Conservation (phyloP, 2,113 vertebrate genomes). For the Falcunculus frontatus region DNA sequence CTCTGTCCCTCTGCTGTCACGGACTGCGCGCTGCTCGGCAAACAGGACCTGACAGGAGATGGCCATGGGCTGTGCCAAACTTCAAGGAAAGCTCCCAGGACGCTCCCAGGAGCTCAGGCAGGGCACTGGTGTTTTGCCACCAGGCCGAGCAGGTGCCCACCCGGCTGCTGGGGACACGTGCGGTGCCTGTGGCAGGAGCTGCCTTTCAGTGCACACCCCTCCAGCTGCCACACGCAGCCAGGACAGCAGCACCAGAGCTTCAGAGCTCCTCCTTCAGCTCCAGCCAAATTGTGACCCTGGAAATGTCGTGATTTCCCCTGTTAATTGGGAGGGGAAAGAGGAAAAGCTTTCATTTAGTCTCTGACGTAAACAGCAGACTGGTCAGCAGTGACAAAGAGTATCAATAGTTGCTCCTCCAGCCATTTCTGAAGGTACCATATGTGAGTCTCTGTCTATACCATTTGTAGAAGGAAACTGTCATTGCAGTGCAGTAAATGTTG, state of each 20-base stretch:
- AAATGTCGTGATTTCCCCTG: not conserved
- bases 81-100: not conserved
- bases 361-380: not conserved
- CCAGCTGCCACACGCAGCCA: not conserved
- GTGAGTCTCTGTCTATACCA: not conserved
- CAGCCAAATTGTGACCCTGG: not conserved
- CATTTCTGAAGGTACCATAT: not conserved
- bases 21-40: not conserved
- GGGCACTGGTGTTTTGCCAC: not conserved
- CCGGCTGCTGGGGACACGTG: rapidly evolving
- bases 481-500: not conserved
- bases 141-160: not conserved
- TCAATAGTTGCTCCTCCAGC: not conserved
- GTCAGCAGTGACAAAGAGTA: not conserved
- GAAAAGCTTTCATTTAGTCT: not conserved
- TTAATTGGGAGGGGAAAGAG: not conserved
- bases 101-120: not conserved
- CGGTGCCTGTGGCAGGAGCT: not conserved
- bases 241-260: not conserved
- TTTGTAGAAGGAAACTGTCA: not conserved
- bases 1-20: not conserved
- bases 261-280: not conserved
- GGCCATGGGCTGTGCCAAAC: not conserved
- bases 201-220: not conserved
- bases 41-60: not conserved